A percentile compares a stretch with the other conserved stretches of the same genome.
These are phyloP conservation scores for Callyntrura guangdongensis DNA, from an alignment of 2,888 invertebrate genomes.

Conservation along the genomic window DNA sequence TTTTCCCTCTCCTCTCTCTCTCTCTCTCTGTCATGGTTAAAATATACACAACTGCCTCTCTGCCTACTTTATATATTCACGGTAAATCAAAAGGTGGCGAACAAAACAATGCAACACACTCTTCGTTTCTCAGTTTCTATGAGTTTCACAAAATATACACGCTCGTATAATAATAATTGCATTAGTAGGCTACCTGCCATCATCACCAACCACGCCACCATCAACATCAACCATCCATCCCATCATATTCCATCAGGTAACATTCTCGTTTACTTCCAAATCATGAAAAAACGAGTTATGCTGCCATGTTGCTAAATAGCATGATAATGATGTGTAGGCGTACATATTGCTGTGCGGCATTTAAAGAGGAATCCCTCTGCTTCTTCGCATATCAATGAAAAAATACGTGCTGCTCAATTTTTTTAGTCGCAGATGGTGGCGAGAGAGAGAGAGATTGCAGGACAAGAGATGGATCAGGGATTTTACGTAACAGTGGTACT, in stretches of 20 bases:
- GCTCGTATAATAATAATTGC: not conserved
- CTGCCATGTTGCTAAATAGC: not conserved
- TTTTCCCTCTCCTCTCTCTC: too few relatives aligned
- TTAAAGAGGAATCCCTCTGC: too few relatives aligned
- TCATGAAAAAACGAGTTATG: too few relatives aligned
- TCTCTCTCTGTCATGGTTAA: not conserved
- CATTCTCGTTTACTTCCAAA: too few relatives aligned
- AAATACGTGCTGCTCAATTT: too few relatives aligned
- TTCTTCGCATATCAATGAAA: too few relatives aligned
- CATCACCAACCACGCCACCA: not conserved
- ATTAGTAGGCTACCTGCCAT: not conserved
- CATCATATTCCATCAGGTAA: not conserved
- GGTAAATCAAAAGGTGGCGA: conserved; percentile 29
- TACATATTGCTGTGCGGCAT: too few relatives aligned
- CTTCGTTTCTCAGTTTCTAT: not conserved
- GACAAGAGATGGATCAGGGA: not conserved
- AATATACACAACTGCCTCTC: too few relatives aligned
- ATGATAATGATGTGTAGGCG: conserved; percentile 4
- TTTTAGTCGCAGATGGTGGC: not conserved
- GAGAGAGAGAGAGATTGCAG: not conserved
- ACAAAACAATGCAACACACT: conserved; percentile 31
- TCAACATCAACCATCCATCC: not conserved
- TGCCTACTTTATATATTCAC: too few relatives aligned
- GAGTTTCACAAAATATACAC: too few relatives aligned
- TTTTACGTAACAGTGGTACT: too few relatives aligned